Base-by-base conservation (phyloP, 2,113 vertebrate genomes). In the Mystacornis crossleyi region DNA sequence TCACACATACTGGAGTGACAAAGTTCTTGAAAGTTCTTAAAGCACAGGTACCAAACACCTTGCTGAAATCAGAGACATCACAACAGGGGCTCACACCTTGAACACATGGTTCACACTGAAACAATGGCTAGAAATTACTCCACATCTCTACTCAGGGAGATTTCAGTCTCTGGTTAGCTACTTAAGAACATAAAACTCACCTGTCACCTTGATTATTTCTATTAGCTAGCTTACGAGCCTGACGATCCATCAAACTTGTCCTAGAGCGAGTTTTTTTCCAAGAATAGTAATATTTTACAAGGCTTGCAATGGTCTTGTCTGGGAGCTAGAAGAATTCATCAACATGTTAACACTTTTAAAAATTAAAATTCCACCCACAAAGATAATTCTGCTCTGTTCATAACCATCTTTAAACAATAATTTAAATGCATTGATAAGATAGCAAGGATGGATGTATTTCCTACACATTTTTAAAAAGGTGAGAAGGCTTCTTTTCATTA, bases 181-280 rank as follows among this genome's bases (percentile, higher is more conserved):
- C 64, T 84, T 57, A 40, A 69, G 65, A 82, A 80, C 12, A 60
- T 19, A 36, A 54, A 90, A 78, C 98, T 88, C 95, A 98, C 99
- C 99, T 99, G 98, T 99, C 99, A 69, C 99, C 99, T 90, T 99
- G 99, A 97, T 98, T 99, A 96, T 98, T 99, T 97, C 99, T 98
- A 95, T 93, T 99, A 60, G 99, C 99, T 94, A 99, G 95, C 97
- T 99, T 99, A 33, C 99, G 98, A 64, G 99, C 99, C 96, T 99
- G 99, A 10, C 99, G 98, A 97, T 99, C 99, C 99, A 99, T 99
- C 95, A 99, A 98, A 95, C 99, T 99, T 87, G 99, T 99, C 93
- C 99, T 98, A 94, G 99, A 99, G 28, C 99, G 99, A 4, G 99
- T 99, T 98, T 99, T 99, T 98, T 99, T 99, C 99, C 99, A 99